Evolutionary conservation across 2,113 vertebrate genomes (phyloP).

Genomic region (Synchiropus splendidus): DNA sequence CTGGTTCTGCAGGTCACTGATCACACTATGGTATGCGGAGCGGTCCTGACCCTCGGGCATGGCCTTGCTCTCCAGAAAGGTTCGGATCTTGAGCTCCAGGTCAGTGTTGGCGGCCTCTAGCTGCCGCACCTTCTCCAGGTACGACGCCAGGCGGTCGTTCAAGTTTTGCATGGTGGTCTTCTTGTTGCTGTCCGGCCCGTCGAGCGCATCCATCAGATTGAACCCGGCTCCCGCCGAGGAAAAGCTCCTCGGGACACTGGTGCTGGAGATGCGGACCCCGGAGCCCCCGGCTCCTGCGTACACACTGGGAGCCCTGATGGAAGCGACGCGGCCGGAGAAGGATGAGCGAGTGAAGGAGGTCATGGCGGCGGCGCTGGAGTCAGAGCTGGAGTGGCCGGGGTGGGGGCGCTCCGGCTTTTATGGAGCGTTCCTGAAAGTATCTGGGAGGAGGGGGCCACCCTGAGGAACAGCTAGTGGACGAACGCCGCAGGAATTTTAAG

Average conservation of each 20-base stretch:
- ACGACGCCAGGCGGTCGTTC: conserved; percentile 65
- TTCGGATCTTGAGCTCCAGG: conserved; percentile 64
- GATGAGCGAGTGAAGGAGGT: conserved; percentile 29
- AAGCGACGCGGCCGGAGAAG: not conserved
- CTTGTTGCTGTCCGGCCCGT: conserved; percentile 38
- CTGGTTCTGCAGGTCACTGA: conserved; percentile 54
- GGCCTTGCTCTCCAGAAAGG: conserved; percentile 49
- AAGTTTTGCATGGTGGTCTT: conserved; percentile 69
- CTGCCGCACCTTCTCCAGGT: conserved; percentile 60
- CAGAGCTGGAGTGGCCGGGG: conserved; percentile 7
- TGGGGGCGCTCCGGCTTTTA: conserved; percentile 9
- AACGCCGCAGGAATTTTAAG: too few species aligned
- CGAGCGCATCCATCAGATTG: too few species aligned
- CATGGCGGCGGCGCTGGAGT: conserved; percentile 5
- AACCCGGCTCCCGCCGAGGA: not conserved
- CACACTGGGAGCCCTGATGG: conserved; percentile 22
- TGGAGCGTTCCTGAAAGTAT: too few species aligned
- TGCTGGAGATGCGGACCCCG: conserved; percentile 37
- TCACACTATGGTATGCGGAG: conserved; percentile 29
- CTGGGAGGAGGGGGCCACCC: too few species aligned
- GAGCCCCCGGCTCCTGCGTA: conserved; percentile 32
- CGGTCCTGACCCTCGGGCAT: conserved; percentile 27
- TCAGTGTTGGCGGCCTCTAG: conserved; percentile 63
- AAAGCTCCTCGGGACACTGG: not conserved
- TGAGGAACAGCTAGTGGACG: too few species aligned